Evolutionary conservation across 2,113 vertebrate species (phyloP).

Genomic region (Hepsetus odoe): DNA sequence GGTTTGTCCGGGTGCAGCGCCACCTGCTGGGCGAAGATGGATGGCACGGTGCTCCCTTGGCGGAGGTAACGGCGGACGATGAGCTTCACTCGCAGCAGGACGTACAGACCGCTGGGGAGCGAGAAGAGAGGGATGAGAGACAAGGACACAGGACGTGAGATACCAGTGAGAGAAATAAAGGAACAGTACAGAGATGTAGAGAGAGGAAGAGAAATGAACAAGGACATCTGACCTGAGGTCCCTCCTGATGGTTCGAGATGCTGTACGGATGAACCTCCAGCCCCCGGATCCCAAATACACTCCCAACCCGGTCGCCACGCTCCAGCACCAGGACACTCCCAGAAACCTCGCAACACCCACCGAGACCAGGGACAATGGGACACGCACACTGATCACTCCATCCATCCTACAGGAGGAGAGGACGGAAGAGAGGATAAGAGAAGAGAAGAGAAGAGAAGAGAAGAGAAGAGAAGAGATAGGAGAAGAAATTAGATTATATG

Average conservation of each 20-base stretch:
- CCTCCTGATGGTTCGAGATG: constrained; percentile 75
- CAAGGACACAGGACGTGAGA: background rate
- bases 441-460: background rate
- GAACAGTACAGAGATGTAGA: too few relatives aligned
- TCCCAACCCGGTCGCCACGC: constrained; percentile 68
- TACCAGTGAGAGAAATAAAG: background rate
- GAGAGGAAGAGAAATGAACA: background rate
- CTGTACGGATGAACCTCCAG: constrained; percentile 79
- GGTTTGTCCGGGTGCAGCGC: constrained; percentile 74
- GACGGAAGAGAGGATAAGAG: background rate
- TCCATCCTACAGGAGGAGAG: constrained; percentile 35
- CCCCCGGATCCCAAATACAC: constrained; percentile 72
- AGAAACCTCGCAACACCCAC: constrained; percentile 62
- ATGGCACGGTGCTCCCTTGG: constrained; percentile 73
- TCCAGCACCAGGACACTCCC: constrained; percentile 77
- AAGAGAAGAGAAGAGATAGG: background rate
- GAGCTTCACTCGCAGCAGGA: constrained; percentile 78
- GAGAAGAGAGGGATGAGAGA: background rate
- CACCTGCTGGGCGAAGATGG: constrained; percentile 76
- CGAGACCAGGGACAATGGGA: constrained; percentile 39
- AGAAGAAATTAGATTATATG: too few relatives aligned
- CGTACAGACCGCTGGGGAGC: constrained; percentile 70
- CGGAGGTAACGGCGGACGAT: constrained; percentile 69
- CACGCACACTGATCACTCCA: background rate
- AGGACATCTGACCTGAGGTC: constrained; percentile 77